phyloP scores from a whole-genome alignment of 2,797 vertebrate species.

The Microctenopoma lineatum region DNA sequence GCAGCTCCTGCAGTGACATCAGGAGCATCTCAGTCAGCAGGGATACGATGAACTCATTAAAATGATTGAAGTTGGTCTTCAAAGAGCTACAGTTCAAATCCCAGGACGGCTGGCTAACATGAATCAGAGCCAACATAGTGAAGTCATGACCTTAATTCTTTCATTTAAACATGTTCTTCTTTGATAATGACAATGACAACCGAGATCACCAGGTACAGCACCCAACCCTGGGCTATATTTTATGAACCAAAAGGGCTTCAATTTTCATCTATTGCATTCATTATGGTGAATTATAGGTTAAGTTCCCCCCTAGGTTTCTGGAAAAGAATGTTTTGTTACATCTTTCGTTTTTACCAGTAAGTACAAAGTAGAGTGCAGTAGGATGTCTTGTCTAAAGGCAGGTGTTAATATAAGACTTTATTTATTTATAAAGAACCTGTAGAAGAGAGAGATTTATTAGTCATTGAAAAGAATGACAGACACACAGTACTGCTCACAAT shows the following conservation, averaged over 20 bases:
- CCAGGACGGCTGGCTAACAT: constrained; percentile 58
- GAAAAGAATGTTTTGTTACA: background rate
- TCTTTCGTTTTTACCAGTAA: constrained; percentile 17
- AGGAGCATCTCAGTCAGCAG: constrained; percentile 67
- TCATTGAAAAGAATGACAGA: constrained; percentile 16
- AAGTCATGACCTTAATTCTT: constrained; percentile 68
- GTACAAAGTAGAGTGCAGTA: background rate
- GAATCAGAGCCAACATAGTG: constrained; percentile 62
- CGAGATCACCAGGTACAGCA: constrained; percentile 44
- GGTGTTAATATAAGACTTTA: constrained; percentile 28
- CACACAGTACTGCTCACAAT: constrained; percentile 17
- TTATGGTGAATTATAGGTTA: constrained; percentile 43
- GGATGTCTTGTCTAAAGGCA: constrained; percentile 7
- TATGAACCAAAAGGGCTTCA: constrained; percentile 42
- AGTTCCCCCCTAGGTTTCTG: constrained; percentile 22
- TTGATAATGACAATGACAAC: constrained; percentile 67
- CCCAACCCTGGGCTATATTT: constrained; percentile 47
- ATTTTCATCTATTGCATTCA: constrained; percentile 54
- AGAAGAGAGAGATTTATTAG: background rate
- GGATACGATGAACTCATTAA: constrained; percentile 75
- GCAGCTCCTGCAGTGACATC: constrained; percentile 64
- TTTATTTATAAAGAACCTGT: constrained; percentile 16
- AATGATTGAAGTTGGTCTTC: constrained; percentile 77
- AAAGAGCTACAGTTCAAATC: constrained; percentile 73
- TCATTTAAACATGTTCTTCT: constrained; percentile 65